Evolutionary conservation across 1,140 invertebrate genomes (phyloP).

Genomic region (Formica exsecta): DNA sequence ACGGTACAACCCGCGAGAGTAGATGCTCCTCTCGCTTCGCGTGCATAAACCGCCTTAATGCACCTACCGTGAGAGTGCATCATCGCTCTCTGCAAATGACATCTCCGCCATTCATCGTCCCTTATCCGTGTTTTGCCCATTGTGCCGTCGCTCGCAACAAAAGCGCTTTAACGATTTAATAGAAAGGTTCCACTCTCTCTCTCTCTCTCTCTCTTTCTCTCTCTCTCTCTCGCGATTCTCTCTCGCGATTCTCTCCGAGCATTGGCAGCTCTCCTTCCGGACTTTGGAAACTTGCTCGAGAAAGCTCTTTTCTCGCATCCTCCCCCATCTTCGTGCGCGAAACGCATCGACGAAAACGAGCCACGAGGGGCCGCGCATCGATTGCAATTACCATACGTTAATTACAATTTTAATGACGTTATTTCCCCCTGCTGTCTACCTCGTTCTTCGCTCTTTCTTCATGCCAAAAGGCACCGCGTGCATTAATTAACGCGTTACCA

Average conservation of each 20-base stretch:
- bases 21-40: conserved; percentile 64
- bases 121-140: conserved; percentile 71
- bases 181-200: conserved; percentile 57
- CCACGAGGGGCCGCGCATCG: not conserved
- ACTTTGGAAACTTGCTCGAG: not conserved
- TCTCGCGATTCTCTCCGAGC: conserved; percentile 18
- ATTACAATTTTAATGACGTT: conserved; percentile 32
- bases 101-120: conserved; percentile 68
- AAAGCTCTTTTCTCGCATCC: not conserved
- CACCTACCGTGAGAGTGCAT: conserved; percentile 74
- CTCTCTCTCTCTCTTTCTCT: too few species aligned
- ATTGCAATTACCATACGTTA: conserved; percentile 44
- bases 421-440: not conserved
- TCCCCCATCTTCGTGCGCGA: not conserved
- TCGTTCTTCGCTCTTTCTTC: conserved; percentile 18
- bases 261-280: not conserved
- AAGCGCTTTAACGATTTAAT: conserved; percentile 73
- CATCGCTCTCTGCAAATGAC: conserved; percentile 75
- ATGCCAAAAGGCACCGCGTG: not conserved
- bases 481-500: conserved; percentile 23
- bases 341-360: not conserved
- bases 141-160: conserved; percentile 68
- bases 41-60: conserved; percentile 78
- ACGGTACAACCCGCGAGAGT: conserved; percentile 50
- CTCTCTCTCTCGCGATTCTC: conserved; percentile 43